Conservation (phyloP, 2,888 invertebrate genomes). For the Ceratothoa steindachneri region DNA sequence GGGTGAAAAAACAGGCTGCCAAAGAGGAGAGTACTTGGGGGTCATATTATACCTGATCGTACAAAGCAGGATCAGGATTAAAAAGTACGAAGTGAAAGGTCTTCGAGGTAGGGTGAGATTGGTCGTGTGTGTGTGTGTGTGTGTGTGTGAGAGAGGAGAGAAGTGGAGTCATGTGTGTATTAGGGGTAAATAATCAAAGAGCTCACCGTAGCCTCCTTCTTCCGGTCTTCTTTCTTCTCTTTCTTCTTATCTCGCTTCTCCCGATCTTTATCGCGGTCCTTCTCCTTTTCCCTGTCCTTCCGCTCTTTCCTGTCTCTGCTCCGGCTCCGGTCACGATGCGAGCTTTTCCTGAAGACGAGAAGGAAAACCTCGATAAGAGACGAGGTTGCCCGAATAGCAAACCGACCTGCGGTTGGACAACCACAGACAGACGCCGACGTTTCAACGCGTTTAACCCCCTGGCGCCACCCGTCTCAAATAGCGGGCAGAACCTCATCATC, state of each 20-base stretch:
- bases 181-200: neutral
- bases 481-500: neutral
- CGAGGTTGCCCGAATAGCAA: neutral
- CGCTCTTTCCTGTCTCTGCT: neutral
- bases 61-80: too few species aligned
- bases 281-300: neutral
- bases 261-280: neutral
- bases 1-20: too few species aligned
- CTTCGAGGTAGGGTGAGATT: too few species aligned
- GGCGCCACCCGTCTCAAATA: neutral
- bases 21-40: too few species aligned
- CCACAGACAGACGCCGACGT: too few species aligned
- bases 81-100: too few species aligned
- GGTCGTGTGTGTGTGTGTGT: too few species aligned
- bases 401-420: too few species aligned
- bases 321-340: neutral
- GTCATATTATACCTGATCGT: too few species aligned
- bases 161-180: too few species aligned
- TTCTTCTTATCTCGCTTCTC: neutral
- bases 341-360: constrained; percentile 9
- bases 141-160: too few species aligned
- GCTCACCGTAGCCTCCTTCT: neutral
- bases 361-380: neutral
- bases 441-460: too few species aligned
- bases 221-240: neutral